Evolutionary conservation across 2,797 vertebrate genomes (phyloP), one percentile per base, ranked within the genome.

Genomic region (Takifugu ocellatus): DNA sequence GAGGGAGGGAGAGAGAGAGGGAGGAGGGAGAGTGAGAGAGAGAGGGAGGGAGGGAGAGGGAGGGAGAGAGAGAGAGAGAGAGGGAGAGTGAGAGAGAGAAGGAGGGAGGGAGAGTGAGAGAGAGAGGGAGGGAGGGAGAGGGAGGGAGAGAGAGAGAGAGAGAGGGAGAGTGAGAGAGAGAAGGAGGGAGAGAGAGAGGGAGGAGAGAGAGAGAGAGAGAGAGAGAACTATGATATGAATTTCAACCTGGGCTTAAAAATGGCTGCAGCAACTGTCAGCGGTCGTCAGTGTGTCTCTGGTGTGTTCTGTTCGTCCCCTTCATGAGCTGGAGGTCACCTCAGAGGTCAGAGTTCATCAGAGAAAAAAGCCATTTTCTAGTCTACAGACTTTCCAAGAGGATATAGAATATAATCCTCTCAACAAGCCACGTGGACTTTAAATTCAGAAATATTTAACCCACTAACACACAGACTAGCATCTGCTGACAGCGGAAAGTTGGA

Each of bases 171-270:
- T 15, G 43, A 44, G n/a, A 44, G 15, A n/a, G 42, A 12, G 42
- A 12, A 5, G 2, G 42, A 12, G 42, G 2, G 42, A 12, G 44
- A 1, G 44, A n/a, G 44, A n/a, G 44, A n/a, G 6, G 7, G 44
- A n/a, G n/a, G 44, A n/a, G 16, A 1, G 44, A 27, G 16, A 46
- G 21, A 24, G 14, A 33, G 17, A 47, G 8, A 45, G 47, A 31
- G 45, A 49, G 52, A 59, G 51, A 31, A 42, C 29, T 53, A 52
- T 21, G 31, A 72, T 58, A 51, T 58, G 46, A 65, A 59, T 21
- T 51, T 59, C 68, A 61, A 70, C 56, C 54, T 70, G 48, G 56
- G 36, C 66, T 80, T 80, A 70, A 81, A 81, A 76, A 72, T 67
- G 73, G 61, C 73, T 27, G 56, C 68, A 76, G 52, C 75, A 73